Conservation (phyloP, 2,797 vertebrate species). For the Propithecus perrieri region DNA sequence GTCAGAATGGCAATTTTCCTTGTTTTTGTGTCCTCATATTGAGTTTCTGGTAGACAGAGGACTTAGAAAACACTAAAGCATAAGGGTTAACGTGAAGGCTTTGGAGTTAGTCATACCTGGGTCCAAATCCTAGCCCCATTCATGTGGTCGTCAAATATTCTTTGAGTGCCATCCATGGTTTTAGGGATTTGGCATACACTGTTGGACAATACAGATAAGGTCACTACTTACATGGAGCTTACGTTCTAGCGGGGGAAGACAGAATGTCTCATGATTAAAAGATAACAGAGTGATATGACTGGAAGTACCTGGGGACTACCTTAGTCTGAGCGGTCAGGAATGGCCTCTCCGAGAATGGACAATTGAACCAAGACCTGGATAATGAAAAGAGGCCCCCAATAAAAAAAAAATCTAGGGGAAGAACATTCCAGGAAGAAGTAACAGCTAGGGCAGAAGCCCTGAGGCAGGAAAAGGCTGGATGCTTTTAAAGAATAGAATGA, state of each 20-base stretch:
- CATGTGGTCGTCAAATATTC: not conserved
- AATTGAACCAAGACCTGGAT: not conserved
- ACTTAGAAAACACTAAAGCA: slow-evolving; percentile 27
- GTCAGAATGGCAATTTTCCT: slow-evolving; percentile 49
- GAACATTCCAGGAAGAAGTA: not conserved
- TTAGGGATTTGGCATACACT: not conserved
- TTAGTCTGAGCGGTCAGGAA: not conserved
- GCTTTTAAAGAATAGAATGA: slow-evolving; percentile 24
- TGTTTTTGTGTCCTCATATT: not conserved
- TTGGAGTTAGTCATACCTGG: not conserved
- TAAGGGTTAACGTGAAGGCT: slow-evolving; percentile 9
- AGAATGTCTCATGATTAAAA: slow-evolving; percentile 39
- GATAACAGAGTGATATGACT: not conserved
- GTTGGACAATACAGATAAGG: not conserved
- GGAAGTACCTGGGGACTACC: not conserved
- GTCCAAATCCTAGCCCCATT: slow-evolving; percentile 29
- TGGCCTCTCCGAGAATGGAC: not conserved
- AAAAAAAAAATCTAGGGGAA: not conserved
- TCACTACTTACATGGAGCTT: not conserved
- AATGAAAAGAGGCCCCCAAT: slow-evolving; percentile 4
- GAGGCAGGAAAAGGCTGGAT: not conserved
- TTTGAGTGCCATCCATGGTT: not conserved
- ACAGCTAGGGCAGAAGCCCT: not conserved
- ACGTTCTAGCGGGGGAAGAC: not conserved
- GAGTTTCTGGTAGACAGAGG: not conserved